Evolutionary conservation across 1,140 invertebrate genomes (phyloP).

Genomic region (Papilio dardanus): DNA sequence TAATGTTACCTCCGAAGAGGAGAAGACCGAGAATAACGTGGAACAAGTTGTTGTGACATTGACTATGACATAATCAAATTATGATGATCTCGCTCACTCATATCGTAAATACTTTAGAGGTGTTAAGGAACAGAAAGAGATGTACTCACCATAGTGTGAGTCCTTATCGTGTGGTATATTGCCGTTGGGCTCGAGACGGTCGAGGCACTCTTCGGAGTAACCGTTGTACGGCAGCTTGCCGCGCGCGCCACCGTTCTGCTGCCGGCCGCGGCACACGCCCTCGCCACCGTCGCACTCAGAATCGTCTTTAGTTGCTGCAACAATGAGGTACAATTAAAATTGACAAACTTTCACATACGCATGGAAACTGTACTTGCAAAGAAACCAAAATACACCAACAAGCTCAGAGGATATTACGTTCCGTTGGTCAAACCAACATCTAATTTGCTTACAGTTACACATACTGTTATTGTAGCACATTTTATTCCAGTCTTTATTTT

Average conservation of each 20-base stretch:
- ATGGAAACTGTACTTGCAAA: neutral
- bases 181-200: slow-evolving; percentile 93
- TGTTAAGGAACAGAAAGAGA: neutral
- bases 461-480: too few relatives aligned
- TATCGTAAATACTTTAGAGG: neutral
- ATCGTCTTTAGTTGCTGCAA: slow-evolving; percentile 82
- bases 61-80: too few relatives aligned
- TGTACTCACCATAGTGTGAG: slow-evolving; percentile 69
- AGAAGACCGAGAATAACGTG: too few relatives aligned
- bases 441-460: too few relatives aligned
- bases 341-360: neutral
- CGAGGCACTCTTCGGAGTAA: slow-evolving; percentile 95
- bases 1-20: too few relatives aligned
- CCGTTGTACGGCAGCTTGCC: slow-evolving; percentile 88
- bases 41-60: too few relatives aligned
- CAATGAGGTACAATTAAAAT: slow-evolving; percentile 43
- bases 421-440: too few relatives aligned
- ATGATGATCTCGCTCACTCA: neutral
- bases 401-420: neutral
- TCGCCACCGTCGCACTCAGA: slow-evolving; percentile 63
- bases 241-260: slow-evolving; percentile 75
- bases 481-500: too few relatives aligned
- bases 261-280: slow-evolving; percentile 69
- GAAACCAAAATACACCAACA: neutral
- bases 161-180: slow-evolving; percentile 84